Evolutionary conservation across 1,140 invertebrate genomes (phyloP).

Genomic region (Cyclina sinensis): DNA sequence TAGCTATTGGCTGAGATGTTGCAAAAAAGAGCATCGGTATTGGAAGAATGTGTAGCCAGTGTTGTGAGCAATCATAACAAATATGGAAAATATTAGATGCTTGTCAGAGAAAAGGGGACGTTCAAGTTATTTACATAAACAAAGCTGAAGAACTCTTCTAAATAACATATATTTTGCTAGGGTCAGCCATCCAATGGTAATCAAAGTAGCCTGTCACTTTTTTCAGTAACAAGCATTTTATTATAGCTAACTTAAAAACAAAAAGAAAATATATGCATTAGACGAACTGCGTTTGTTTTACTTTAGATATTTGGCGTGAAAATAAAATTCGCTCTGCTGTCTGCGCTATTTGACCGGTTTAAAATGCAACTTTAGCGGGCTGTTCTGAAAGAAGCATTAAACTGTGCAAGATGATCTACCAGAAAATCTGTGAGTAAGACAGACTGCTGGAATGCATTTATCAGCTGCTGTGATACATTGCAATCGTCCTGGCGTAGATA

Average conservation of each 20-base stretch:
- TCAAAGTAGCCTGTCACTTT: too few species aligned
- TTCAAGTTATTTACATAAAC: neutral
- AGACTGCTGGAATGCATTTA: slow-evolving; percentile 1
- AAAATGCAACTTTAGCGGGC: too few species aligned
- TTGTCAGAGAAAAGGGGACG: neutral
- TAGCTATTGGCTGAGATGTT: slow-evolving; percentile 5
- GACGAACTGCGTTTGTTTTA: too few species aligned
- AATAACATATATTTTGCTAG: too few species aligned
- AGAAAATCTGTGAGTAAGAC: neutral
- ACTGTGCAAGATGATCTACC: neutral
- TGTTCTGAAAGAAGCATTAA: too few species aligned
- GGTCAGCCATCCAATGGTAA: too few species aligned
- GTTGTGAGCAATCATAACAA: slow-evolving; percentile 33
- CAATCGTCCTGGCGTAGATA: slow-evolving; percentile 8
- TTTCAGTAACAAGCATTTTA: too few species aligned
- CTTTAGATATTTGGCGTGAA: too few species aligned
- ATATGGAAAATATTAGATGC: slow-evolving; percentile 43
- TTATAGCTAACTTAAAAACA: too few species aligned
- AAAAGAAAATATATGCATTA: too few species aligned
- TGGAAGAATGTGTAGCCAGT: neutral
- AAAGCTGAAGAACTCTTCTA: neutral
- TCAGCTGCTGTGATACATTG: neutral
- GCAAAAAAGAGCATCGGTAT: slow-evolving; percentile 8
- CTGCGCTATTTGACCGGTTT: too few species aligned
- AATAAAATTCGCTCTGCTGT: too few species aligned